These are phyloP conservation scores for Urocitellus parryii DNA, from an alignment of 2,113 vertebrate genomes.

Conservation along the genomic window DNA sequence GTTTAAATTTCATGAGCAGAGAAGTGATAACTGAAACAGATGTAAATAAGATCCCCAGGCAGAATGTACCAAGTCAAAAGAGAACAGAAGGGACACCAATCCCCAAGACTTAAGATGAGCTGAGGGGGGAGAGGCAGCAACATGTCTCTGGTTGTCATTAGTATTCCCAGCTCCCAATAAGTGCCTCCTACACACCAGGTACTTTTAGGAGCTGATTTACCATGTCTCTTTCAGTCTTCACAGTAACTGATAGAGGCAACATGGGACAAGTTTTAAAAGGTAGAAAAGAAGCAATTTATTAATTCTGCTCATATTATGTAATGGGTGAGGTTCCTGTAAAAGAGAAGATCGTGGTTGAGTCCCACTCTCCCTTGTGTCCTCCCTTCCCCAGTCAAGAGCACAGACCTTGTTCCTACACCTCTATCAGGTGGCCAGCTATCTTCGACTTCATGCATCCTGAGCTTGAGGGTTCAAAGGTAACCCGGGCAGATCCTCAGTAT, in stretches of 20 bases:
- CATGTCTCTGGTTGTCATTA: neutral
- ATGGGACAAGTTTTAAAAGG: neutral
- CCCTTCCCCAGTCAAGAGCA: neutral
- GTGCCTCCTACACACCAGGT: neutral
- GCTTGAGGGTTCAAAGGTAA: neutral
- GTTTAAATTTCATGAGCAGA: constrained; percentile 28
- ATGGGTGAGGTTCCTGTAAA: neutral
- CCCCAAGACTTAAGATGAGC: neutral
- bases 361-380: neutral
- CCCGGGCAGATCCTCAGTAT: neutral
- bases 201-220: neutral
- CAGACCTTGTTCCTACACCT: neutral
- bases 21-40: neutral
- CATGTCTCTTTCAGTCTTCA: neutral
- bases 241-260: neutral
- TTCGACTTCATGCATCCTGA: neutral
- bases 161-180: neutral
- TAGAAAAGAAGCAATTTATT: neutral
- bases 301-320: no score
- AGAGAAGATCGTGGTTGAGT: neutral
- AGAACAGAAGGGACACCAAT: neutral
- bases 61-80: neutral
- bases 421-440: neutral
- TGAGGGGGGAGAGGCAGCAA: neutral
- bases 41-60: neutral